These are phyloP conservation scores for Elachura formosa DNA, from an alignment of 2,113 vertebrate species.

Conservation along the genomic window DNA sequence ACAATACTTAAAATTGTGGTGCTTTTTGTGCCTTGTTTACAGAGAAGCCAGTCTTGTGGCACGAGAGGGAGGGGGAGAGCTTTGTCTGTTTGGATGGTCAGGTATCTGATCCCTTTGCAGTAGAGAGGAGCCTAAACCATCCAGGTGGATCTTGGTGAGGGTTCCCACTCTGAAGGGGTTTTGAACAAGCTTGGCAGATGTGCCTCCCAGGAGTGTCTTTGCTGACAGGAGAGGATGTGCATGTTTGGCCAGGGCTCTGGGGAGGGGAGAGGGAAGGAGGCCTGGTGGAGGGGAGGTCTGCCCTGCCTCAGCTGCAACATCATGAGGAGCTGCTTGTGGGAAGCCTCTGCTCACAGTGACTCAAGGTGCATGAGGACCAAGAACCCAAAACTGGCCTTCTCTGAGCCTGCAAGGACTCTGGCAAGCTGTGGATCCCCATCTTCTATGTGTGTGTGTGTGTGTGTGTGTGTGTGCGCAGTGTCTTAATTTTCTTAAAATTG, in stretches of 20 bases:
- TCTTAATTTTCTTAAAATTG: neutral
- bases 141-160: neutral
- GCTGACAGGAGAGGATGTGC: neutral
- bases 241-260: neutral
- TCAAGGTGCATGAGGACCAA: neutral
- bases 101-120: neutral
- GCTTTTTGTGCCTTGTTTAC: neutral
- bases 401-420: neutral
- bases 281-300: neutral
- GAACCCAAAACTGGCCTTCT: neutral
- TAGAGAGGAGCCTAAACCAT: neutral
- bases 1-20: neutral
- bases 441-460: accelerated
- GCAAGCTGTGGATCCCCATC: neutral
- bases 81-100: neutral
- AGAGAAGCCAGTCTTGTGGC: neutral
- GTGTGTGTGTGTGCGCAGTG: accelerated
- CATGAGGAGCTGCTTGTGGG: neutral
- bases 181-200: neutral
- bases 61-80: accelerated
- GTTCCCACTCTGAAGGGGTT: neutral
- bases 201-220: neutral
- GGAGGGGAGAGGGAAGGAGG: neutral
- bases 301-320: neutral
- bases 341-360: neutral